These are phyloP conservation scores for Heliconius melpomene DNA, from an alignment of 1,140 invertebrate genomes.

Conservation along the genomic window DNA sequence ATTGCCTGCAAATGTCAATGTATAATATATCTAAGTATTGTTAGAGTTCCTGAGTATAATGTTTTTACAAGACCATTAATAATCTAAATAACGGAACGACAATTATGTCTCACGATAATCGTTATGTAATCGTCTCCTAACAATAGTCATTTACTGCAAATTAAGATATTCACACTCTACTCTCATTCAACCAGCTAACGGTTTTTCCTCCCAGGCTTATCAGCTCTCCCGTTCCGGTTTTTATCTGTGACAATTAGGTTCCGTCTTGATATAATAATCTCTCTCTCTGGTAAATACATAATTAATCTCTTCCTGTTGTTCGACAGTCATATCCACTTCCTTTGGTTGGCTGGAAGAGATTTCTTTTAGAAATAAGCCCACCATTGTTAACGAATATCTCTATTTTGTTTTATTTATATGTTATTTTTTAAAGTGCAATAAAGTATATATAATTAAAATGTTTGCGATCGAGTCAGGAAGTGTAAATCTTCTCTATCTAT, in stretches of 20 bases:
- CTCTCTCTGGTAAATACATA: background rate
- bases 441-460: background rate
- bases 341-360: too few species aligned
- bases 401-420: too few species aligned
- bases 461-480: background rate
- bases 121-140: constrained; percentile 52
- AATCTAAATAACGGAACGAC: constrained; percentile 20
- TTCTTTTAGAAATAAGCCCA: too few species aligned
- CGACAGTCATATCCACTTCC: too few species aligned
- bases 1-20: background rate
- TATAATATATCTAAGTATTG: background rate
- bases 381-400: too few species aligned
- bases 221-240: constrained; percentile 32
- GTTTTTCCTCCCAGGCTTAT: constrained; percentile 41
- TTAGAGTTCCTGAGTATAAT: background rate
- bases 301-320: background rate
- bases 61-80: background rate
- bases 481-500: constrained; percentile 24
- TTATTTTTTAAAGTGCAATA: too few species aligned
- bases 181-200: constrained; percentile 56
- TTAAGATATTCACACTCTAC: constrained; percentile 63
- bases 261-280: background rate
- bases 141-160: constrained; percentile 61
- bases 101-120: constrained; percentile 35
- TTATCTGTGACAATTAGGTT: constrained; percentile 28